Conservation (phyloP, 2,113 vertebrate genomes). For the Hemichromis elongatus region DNA sequence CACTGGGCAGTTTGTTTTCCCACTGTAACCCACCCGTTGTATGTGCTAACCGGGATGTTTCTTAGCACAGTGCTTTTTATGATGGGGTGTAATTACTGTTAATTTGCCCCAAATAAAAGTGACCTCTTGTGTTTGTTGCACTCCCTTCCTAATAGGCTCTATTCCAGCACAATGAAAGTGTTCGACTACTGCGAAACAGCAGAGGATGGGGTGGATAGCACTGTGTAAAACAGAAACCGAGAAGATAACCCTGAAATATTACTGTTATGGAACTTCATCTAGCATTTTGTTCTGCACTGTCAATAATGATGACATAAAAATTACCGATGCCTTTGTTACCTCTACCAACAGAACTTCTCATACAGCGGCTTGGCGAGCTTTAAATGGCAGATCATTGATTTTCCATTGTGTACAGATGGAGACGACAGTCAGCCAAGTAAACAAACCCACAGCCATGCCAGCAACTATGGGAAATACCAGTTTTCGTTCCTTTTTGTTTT, state of each 20-base stretch:
- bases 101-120: not conserved
- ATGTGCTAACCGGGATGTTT: not conserved
- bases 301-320: not conserved
- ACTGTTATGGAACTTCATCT: not conserved
- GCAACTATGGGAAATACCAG: not conserved
- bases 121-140: not conserved
- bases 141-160: not conserved
- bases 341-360: not conserved
- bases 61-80: slow-evolving; percentile 2
- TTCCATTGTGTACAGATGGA: not conserved
- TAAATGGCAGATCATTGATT: slow-evolving; percentile 2
- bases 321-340: slow-evolving; percentile 13
- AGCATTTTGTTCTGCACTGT: not conserved
- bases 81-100: slow-evolving; percentile 32
- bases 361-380: not conserved
- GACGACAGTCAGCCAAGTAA: slow-evolving; percentile 1
- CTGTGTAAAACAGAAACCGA: not conserved
- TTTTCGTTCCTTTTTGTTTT: not conserved
- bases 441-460: not conserved
- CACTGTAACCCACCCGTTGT: not conserved
- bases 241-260: not conserved
- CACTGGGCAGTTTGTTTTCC: slow-evolving; percentile 43
- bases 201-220: not conserved
- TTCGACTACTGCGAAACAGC: not conserved
- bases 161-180: not conserved